These are phyloP conservation scores for Leptodactylus fuscus DNA, from an alignment of 2,113 vertebrate genomes.

Conservation along the genomic window DNA sequence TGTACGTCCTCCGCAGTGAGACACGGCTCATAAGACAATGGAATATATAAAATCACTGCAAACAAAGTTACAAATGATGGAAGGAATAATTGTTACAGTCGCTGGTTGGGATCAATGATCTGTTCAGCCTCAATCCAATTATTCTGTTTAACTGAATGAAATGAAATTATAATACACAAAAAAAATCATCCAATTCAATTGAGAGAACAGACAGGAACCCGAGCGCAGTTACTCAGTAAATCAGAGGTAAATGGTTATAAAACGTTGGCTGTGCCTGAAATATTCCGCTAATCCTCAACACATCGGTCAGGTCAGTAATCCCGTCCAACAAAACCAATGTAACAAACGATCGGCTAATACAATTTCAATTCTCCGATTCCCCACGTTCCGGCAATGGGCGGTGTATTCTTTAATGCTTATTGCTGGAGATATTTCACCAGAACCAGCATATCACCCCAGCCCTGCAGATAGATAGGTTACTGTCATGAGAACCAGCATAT, in stretches of 20 bases:
- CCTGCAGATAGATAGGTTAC: no score
- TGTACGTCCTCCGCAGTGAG: constrained; percentile 22
- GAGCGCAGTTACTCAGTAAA: constrained; percentile 51
- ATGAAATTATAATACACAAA: constrained; percentile 60
- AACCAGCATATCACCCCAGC: no score
- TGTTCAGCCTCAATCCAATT: constrained; percentile 59
- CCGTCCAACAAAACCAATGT: constrained; percentile 39
- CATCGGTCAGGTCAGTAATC: constrained; percentile 44
- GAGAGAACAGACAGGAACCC: constrained; percentile 55
- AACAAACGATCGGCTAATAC: constrained; percentile 34
- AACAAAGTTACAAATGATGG: constrained; percentile 57
- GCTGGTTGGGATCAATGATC: constrained; percentile 58
- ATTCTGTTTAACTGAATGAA: constrained; percentile 58
- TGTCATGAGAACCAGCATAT: no score
- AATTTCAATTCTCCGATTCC: constrained; percentile 10
- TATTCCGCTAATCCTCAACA: constrained; percentile 46
- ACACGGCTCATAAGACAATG: constrained; percentile 54
- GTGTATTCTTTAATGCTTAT: constrained; percentile 20
- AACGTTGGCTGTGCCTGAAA: constrained; percentile 45
- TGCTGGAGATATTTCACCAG: constrained; percentile 1
- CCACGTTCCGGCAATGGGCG: background rate
- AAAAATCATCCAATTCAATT: constrained; percentile 54
- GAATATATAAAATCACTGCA: constrained; percentile 56
- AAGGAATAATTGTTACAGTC: constrained; percentile 58
- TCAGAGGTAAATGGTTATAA: constrained; percentile 51